Evolutionary conservation across 2,113 vertebrate species (phyloP).

Genomic region (Cromileptes altivelis): DNA sequence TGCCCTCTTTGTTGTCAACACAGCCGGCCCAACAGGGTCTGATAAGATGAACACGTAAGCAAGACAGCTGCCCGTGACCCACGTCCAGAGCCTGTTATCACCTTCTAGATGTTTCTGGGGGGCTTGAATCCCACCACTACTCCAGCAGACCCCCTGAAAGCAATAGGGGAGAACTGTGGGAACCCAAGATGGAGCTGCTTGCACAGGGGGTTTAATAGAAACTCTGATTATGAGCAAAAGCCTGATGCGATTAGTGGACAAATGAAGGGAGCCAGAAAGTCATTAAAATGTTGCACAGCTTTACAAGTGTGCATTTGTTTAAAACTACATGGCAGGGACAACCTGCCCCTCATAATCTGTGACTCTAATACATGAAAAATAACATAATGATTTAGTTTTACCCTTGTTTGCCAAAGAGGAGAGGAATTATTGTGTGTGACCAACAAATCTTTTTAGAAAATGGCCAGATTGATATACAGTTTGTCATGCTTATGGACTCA

Average conservation of each 20-base stretch:
- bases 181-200: conserved; percentile 54
- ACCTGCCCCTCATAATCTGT: not conserved
- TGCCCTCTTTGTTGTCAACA: conserved; percentile 67
- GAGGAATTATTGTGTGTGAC: not conserved
- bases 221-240: conserved; percentile 47
- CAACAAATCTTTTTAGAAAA: not conserved
- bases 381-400: not conserved
- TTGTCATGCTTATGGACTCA: not conserved
- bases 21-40: conserved; percentile 10
- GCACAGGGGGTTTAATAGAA: conserved; percentile 28
- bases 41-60: conserved; percentile 44
- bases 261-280: conserved; percentile 29
- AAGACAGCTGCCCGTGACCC: conserved; percentile 73
- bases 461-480: not conserved
- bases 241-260: conserved; percentile 39
- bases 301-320: conserved; percentile 25
- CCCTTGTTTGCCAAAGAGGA: not conserved
- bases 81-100: conserved; percentile 69
- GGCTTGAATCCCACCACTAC: conserved; percentile 34
- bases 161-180: conserved; percentile 36
- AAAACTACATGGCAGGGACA: conserved; percentile 24
- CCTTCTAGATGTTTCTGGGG: conserved; percentile 72
- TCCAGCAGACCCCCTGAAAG: conserved; percentile 49
- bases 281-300: conserved; percentile 24
- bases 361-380: not conserved